A percentile compares a stretch with the other conserved stretches of the same genome.
These are phyloP conservation scores for Sarcophaga variegata DNA, from an alignment of 2,888 invertebrate species.

Conservation along the genomic window DNA sequence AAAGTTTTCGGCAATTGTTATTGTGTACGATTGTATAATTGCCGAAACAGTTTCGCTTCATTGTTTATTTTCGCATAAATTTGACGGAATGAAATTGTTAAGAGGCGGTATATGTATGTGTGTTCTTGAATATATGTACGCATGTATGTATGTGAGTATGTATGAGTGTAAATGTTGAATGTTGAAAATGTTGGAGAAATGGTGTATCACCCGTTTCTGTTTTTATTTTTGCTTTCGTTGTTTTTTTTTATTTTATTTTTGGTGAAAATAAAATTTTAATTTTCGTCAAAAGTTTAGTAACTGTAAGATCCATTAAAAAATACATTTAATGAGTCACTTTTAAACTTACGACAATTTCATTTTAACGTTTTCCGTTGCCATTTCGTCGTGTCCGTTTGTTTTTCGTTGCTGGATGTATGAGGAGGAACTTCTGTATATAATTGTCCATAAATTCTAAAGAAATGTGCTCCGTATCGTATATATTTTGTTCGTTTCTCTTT, in stretches of 20 bases:
- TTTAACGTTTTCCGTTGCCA: slow-evolving; percentile 67
- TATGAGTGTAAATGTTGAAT: not conserved
- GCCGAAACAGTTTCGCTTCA: slow-evolving; percentile 35
- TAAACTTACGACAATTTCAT: slow-evolving; percentile 69
- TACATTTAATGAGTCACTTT: slow-evolving; percentile 69
- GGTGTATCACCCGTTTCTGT: too few relatives aligned
- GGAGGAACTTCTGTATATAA: slow-evolving; percentile 67
- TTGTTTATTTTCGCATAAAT: slow-evolving; percentile 55
- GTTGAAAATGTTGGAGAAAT: too few relatives aligned
- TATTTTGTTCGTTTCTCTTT: not conserved
- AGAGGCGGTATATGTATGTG: not conserved
- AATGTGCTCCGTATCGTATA: slow-evolving; percentile 43
- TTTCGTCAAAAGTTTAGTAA: slow-evolving; percentile 66
- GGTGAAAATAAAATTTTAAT: slow-evolving; percentile 59
- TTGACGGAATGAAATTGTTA: slow-evolving; percentile 40
- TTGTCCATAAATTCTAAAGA: slow-evolving; percentile 68
- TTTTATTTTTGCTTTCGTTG: not conserved
- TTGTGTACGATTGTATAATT: not conserved
- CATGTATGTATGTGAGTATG: not conserved
- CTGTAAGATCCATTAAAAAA: slow-evolving; percentile 68
- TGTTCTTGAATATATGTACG: not conserved
- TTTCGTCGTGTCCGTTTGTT: slow-evolving; percentile 65
- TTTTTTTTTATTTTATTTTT: slow-evolving; percentile 27
- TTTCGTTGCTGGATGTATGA: slow-evolving; percentile 45
- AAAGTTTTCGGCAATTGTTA: slow-evolving; percentile 57